Conservation (phyloP, 2,888 invertebrate species). For the Dorcus hopei region DNA sequence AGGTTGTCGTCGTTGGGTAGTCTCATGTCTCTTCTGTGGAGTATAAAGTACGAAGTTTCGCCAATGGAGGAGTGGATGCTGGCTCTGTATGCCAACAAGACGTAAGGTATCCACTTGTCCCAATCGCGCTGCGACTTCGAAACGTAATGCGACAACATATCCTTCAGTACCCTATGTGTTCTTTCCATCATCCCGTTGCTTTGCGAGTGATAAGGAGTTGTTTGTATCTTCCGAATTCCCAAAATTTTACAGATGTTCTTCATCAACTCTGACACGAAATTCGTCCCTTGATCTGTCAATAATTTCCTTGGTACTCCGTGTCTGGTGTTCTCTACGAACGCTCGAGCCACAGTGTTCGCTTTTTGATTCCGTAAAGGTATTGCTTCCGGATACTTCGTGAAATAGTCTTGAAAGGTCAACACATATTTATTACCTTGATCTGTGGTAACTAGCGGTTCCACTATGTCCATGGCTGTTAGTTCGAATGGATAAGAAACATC, state of each 20-base stretch:
- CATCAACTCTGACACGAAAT: slow-evolving; percentile 32
- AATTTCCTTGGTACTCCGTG: slow-evolving; percentile 32
- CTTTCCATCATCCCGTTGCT: slow-evolving; percentile 36
- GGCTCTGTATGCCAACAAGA: slow-evolving; percentile 28
- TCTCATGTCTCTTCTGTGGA: slow-evolving; percentile 26
- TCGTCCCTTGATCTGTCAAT: slow-evolving; percentile 32
- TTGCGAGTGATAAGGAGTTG: too few relatives aligned
- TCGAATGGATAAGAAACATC: slow-evolving; percentile 24
- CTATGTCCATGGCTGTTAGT: slow-evolving; percentile 30
- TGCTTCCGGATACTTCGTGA: slow-evolving; percentile 31
- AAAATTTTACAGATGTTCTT: slow-evolving; percentile 11
- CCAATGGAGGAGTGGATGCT: slow-evolving; percentile 21
- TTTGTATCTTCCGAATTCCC: slow-evolving; percentile 26
- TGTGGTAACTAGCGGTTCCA: slow-evolving; percentile 29
- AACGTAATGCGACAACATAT: slow-evolving; percentile 32
- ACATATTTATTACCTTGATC: slow-evolving; percentile 29
- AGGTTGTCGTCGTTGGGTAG: slow-evolving; percentile 23
- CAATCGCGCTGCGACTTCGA: slow-evolving; percentile 26
- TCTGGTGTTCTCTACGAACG: slow-evolving; percentile 23
- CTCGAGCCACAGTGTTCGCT: too few relatives aligned
- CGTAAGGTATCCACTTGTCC: slow-evolving; percentile 33
- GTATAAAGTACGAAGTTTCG: slow-evolving; percentile 24
- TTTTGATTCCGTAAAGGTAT: slow-evolving; percentile 31
- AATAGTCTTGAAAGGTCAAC: slow-evolving; percentile 27
- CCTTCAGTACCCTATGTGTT: slow-evolving; percentile 31